Base-by-base conservation (phyloP, 1,140 invertebrate species). In the Papilio aristodemus region DNA sequence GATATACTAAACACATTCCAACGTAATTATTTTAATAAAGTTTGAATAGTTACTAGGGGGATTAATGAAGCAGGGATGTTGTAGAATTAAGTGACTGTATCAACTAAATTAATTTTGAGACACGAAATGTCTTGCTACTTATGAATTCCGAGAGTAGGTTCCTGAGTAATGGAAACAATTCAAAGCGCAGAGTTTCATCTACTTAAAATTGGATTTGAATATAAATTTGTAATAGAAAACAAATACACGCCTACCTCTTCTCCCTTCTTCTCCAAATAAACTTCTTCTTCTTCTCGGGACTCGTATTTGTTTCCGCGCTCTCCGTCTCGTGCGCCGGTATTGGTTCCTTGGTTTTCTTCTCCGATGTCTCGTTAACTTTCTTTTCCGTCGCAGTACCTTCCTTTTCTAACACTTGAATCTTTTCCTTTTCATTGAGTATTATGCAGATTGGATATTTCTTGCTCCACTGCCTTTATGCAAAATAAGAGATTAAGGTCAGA, bases 381-480 rank as follows among this genome's bases (percentile, higher is more conserved):
- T 78, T 81, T 6, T 90, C 86, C 1, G 68, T 54, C 2, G 64
- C 6, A 0, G 70, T 37, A 13, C 68, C 84, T 67, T 91, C 87
- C 46, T 88, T 91, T 43, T 91, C 89, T 22, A 90, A 71, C 6
- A 91, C 87, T 77, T 91, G 87, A 37, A 92, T 90, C 72, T 87
- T 92, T 57, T 91, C 87, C 64, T 86, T 87, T 66, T 92, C 90
- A 76, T 77, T 90, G 39, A 92, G 68, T 69, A 93, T 93, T 46
- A 98, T 92, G 82, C 95, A 96, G 76, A 98, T 96, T 0, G 97
- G 97, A 91, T 97, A 98, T 83, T 98, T 98, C 90, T 97, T 97
- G 86, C 96, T 97, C 97, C 97, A 98, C 69, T 96, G 93, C 77
- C 95, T 95, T 75, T 58, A 82, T 90, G 60, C 38, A 25, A 79